Evolutionary conservation across 2,113 vertebrate genomes (phyloP), one percentile per base, ranked within the genome.

Genomic region (Mirza zaza): DNA sequence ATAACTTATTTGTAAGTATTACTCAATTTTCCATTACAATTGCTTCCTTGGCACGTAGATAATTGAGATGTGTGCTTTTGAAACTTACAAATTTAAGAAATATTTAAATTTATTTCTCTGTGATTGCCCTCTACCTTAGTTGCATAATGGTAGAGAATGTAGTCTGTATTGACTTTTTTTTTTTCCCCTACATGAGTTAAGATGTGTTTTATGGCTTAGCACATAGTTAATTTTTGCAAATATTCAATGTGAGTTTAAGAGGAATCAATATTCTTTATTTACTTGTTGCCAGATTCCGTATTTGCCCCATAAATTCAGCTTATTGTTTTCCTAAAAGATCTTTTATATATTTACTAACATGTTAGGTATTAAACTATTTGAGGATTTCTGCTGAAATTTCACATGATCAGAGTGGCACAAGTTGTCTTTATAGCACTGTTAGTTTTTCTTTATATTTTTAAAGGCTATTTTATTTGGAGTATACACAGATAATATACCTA

Each of bases 371-470:
- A 76, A 88, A 77, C 29, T 61, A 50, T 25, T 59, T 3, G 25
- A 91, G 42, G 2, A 90, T 67, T 90, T 90, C 18, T 81, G 34
- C 82, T 96, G 75, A 81, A 90, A 82, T 82, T 81, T 68, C 39
- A 52, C 3, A 17, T 27, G 20, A 42, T 80, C 14, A 59, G 21
- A 29, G 9, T 85, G 34, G 83, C 18, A 42, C 8, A 93, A 42
- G 21, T 87, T 27, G 8, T 89, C n/a, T 15, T 18, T 52, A 14
- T 82, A 55, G 4, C 55, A 14, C 29, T 83, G 8, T 67, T 13
- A 17, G 21, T 52, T 88, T 86, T 83, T 39, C 67, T 86, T 87
- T 65, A 59, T 32, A 39, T 83, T 61, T 88, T 82, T 77, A 76
- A 61, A 18, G 59, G 15, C 23, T 84, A 14, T 73, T 73, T 87